phyloP scores from a whole-genome alignment of 2,888 invertebrate genomes.

The Acholoe squamosa region DNA sequence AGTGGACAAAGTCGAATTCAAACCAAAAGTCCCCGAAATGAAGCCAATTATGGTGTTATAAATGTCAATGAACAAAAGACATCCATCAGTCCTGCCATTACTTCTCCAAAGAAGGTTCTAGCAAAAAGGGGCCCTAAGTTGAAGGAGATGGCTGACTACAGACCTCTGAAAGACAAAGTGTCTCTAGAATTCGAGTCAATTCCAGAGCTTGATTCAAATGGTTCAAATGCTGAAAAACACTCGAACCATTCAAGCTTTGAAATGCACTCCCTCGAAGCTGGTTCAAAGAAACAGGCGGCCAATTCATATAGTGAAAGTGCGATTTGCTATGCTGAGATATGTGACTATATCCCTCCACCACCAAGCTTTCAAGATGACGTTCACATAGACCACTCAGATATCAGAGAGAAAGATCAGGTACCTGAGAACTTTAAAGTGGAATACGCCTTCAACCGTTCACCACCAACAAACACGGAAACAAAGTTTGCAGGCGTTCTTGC shows the following conservation, averaged over 20 bases:
- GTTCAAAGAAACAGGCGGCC: neutral
- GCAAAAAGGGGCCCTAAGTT: neutral
- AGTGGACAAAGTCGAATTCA: neutral
- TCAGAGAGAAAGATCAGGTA: neutral
- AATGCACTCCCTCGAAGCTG: neutral
- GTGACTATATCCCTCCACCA: neutral
- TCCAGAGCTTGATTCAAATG: conserved; percentile 6
- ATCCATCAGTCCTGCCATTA: too few relatives aligned
- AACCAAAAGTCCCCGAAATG: neutral
- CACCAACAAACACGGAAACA: neutral
- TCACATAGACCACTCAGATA: neutral
- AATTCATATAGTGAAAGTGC: neutral
- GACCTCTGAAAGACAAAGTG: conserved; percentile 49
- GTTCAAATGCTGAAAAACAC: conserved; percentile 1
- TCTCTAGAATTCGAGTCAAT: conserved; percentile 50
- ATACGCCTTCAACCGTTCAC: neutral
- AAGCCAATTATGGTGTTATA: conserved; percentile 19
- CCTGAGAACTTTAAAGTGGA: neutral
- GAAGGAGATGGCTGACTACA: conserved; percentile 24
- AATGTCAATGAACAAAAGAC: too few relatives aligned
- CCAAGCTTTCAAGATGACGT: neutral
- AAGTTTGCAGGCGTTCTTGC: neutral
- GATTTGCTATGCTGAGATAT: neutral
- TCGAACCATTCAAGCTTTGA: conserved; percentile 47
- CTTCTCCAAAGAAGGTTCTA: neutral